Conservation (phyloP, 2,113 vertebrate species). For the Rostratula benghalensis region DNA sequence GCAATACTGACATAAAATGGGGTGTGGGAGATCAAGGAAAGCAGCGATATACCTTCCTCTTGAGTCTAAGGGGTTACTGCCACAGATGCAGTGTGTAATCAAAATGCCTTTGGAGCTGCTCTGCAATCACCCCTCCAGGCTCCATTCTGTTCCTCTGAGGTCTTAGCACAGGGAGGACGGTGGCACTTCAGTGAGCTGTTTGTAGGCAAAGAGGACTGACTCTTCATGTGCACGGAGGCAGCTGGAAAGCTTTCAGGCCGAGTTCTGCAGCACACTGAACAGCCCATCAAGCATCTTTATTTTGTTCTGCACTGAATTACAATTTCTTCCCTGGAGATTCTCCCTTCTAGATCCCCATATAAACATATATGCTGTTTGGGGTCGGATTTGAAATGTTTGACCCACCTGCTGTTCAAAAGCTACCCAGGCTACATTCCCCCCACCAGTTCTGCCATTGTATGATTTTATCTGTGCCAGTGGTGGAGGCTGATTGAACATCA, state of each 20-base stretch:
- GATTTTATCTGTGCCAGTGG: slow-evolving; percentile 29
- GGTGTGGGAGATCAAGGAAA: neutral
- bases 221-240: accelerated
- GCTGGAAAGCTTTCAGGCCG: neutral
- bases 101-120: neutral
- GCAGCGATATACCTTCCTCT: neutral
- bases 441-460: neutral
- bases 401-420: slow-evolving; percentile 34
- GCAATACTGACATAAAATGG: neutral
- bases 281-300: neutral
- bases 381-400: slow-evolving; percentile 32
- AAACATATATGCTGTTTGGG: neutral
- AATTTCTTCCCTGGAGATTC: neutral
- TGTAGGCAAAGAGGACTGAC: accelerated
- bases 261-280: neutral
- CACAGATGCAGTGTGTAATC: neutral
- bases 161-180: accelerated
- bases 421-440: neutral
- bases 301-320: neutral
- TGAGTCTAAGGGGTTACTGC: neutral
- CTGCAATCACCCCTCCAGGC: neutral
- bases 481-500: slow-evolving; percentile 61
- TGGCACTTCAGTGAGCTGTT: accelerated
- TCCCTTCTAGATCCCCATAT: neutral
- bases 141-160: neutral